Evolutionary conservation across 2,113 vertebrate genomes (phyloP).

Genomic region (Capreolus pygargus): DNA sequence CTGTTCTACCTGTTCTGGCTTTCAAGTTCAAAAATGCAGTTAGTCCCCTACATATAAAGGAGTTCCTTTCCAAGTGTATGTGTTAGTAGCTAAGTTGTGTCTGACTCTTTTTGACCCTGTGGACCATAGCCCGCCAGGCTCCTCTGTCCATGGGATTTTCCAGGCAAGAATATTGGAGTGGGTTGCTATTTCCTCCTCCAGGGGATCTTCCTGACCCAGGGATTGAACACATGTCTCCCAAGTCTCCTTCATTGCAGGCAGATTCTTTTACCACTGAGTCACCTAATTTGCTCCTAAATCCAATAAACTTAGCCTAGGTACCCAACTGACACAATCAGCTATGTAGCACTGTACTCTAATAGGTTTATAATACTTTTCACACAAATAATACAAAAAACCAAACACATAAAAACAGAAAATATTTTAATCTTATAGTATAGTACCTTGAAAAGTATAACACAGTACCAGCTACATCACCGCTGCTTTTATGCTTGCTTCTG

Average conservation of each 20-base stretch:
- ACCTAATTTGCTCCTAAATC: neutral
- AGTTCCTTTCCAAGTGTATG: neutral
- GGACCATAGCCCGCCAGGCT: neutral
- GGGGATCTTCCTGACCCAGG: neutral
- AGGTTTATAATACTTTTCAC: neutral
- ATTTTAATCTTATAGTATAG: neutral
- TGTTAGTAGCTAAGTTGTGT: neutral
- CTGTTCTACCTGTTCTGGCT: neutral
- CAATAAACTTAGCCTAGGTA: neutral
- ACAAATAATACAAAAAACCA: neutral
- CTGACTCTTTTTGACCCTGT: neutral
- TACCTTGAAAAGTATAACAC: neutral
- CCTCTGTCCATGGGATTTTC: neutral
- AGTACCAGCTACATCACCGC: neutral
- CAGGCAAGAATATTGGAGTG: neutral
- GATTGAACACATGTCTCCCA: fast-evolving
- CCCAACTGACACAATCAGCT: neutral
- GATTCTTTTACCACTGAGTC: neutral
- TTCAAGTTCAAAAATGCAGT: neutral
- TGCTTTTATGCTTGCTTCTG: neutral
- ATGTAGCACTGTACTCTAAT: neutral
- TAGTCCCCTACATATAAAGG: neutral
- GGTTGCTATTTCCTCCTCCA: neutral
- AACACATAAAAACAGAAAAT: neutral
- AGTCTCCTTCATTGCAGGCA: neutral